Base-by-base conservation (phyloP, 2,888 invertebrate genomes). In the Lymantria monacha region DNA sequence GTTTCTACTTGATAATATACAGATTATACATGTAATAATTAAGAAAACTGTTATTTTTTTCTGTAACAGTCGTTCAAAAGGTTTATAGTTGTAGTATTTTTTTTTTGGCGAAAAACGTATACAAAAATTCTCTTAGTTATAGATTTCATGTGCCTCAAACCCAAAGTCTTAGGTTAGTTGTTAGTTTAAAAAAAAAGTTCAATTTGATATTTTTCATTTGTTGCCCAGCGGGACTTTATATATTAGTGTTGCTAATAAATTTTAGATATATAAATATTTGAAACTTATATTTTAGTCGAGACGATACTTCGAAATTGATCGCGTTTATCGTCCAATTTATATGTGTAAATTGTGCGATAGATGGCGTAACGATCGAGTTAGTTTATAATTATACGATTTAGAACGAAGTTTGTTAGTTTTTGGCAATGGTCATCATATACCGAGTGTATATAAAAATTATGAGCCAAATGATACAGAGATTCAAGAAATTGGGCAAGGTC, bases 71-170 rank as follows among this genome's bases (percentile, higher is more conserved):
- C 5, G 5, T n/a, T 22, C 22, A 22, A 3, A 22, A 22, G 5
- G 5, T 3, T 22, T 22, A 5, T 22, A 22, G 22, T 22, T 22
- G n/a, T n/a, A 3, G 22, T 22, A 22, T 22, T 3, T 22, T 22
- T 22, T 22, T 22, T 22, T 22, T 2, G 3, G 22, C 3, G 3
- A 5, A 5, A 22, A 22, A 22, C 22, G 22, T 22, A 22, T 22
- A 22, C 22, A 22, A 3, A 22, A 22, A 22, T 22, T 22, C 22
- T 10, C 33, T 10, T 33, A 33, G 33, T 33, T 33, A 12, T 38
- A 38, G 38, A 61, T 65, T 70, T 64, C 45, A 75, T 75, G 78
- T 80, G 81, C 79, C 79, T 79, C 59, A 74, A n/a, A 55, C 46
- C 58, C 63, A 69, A 72, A 70, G 75, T 70, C 64, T 66, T 76